Conservation (phyloP, 2,797 vertebrate species). For the Botia kubotai region DNA sequence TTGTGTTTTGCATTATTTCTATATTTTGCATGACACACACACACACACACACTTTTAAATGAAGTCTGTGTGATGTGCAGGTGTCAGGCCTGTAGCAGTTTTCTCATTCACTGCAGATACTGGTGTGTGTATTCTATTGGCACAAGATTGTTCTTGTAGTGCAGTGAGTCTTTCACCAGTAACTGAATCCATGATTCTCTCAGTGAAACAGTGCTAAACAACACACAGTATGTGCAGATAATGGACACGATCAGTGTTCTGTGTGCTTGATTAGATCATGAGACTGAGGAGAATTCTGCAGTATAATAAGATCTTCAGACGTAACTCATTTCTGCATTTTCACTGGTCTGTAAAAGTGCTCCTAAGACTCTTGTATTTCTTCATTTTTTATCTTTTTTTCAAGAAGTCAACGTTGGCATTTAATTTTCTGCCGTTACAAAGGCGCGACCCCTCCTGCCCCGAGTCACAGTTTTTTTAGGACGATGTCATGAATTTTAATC, state of each 20-base stretch:
- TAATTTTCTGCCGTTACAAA: constrained; percentile 49
- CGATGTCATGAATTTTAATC: constrained; percentile 62
- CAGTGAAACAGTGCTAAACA: too few species aligned
- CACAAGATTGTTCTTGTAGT: too few species aligned
- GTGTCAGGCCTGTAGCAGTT: too few species aligned
- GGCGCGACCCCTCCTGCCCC: constrained; percentile 41
- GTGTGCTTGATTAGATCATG: not conserved
- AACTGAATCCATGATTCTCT: too few species aligned
- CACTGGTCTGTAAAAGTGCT: constrained; percentile 8
- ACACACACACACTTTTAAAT: too few species aligned
- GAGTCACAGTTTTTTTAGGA: constrained; percentile 29
- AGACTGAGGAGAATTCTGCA: not conserved
- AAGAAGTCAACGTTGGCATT: constrained; percentile 50
- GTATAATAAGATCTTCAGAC: not conserved
- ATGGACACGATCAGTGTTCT: not conserved
- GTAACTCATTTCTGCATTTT: constrained; percentile 27
- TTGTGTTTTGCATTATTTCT: too few species aligned
- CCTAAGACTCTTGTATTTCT: constrained; percentile 5
- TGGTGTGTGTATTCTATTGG: too few species aligned
- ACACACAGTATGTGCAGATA: too few species aligned
- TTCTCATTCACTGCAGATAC: too few species aligned
- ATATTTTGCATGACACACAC: too few species aligned
- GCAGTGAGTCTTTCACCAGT: too few species aligned
- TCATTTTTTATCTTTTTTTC: not conserved
- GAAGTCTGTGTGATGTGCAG: too few species aligned